Base-by-base conservation (phyloP, 2,888 invertebrate species). In the Bugulina stolonifera region DNA sequence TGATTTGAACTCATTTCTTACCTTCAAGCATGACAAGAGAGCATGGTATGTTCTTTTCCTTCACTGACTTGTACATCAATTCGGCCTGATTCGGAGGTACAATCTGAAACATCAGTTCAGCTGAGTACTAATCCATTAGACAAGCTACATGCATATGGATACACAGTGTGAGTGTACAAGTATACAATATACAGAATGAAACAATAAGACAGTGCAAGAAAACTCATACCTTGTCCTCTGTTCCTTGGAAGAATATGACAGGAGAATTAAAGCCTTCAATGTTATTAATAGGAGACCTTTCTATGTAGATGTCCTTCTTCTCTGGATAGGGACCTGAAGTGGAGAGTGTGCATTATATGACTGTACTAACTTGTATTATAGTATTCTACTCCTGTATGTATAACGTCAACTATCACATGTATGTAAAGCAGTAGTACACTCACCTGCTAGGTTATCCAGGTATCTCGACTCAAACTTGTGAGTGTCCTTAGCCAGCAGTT, bases 391-490 rank as follows among this genome's bases (percentile, higher is more conserved):
- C n/a, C n/a, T n/a, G n/a, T n/a, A n/a, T n/a, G n/a, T n/a, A n/a
- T n/a, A n/a, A n/a, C n/a, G n/a, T n/a, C n/a, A n/a, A n/a, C n/a
- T n/a, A n/a, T n/a, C n/a, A n/a, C n/a, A n/a, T n/a, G n/a, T n/a
- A n/a, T n/a, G n/a, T n/a, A n/a, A n/a, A n/a, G n/a, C n/a, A n/a
- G n/a, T n/a, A n/a, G n/a, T 43, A 10, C 43, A 43, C 18, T 18
- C 18, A 43, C 43, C 43, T 43, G 18, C 18, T 43, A 43, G 18
- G 18, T 43, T 43, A 73, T 82, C 81, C 70, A 83, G 77, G 77
- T 85, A 86, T 32, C 81, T 80, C 69, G 81, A 78, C 76, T 86
- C 86, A 79, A 86, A 85, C 76, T 86, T 86, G 77, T 86, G 85
- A 1, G 85, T 85, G 58, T 85, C 85, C 27, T 75, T 69, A 35